Base-by-base conservation (phyloP, 1,140 invertebrate species). In the Cryptotermes secundus region DNA sequence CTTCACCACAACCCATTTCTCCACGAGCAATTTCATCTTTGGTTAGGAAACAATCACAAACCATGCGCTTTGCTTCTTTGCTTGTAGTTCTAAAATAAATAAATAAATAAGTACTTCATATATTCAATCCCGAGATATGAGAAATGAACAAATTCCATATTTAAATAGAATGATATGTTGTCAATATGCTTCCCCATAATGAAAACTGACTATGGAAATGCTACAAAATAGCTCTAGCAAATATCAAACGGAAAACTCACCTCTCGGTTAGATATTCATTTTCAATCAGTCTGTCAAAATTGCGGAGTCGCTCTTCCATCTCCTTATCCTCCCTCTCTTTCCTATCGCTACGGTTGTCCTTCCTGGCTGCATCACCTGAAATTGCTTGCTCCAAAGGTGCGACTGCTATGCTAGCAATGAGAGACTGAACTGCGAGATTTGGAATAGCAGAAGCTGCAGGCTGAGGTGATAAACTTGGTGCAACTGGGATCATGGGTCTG, bases 1-100 rank as follows among this genome's bases (percentile, higher is more conserved):
- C 97, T 88, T 98, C 96, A 0, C 97, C 97, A 91, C 98, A 99
- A 49, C 97, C 97, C 38, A 94, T 90, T 89, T 97, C 95, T 2
- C 96, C 96, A 85, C 94, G 90, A 49, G 93, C 92, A 84, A 96
- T 92, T 87, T 99, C 98, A 88, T 98, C 96, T 89, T 95, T 95
- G 9, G 96, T 96, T 84, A 97, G 91, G 87, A 96, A 96, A 90
- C 98, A 99, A 90, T 99, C 98, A 90, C 98, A 99, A 34, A 96
- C 93, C 97, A 99, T 99, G 86, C 96, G 93, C 84, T 96, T 95
- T 6, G 96, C 95, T 90, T 99, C 97, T 87, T 96, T 97, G 89
- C 95, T 96, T 81, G 93, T 93, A 88, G 94, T 93, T 84, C 91
- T 92, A 84, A 88, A 89, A 87, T 89, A 90, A 87, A 85, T 85